A percentile compares a stretch with the other conserved stretches of the same genome.
Conservation (phyloP, 2,888 invertebrate genomes). For the Meghimatium bilineatum region DNA sequence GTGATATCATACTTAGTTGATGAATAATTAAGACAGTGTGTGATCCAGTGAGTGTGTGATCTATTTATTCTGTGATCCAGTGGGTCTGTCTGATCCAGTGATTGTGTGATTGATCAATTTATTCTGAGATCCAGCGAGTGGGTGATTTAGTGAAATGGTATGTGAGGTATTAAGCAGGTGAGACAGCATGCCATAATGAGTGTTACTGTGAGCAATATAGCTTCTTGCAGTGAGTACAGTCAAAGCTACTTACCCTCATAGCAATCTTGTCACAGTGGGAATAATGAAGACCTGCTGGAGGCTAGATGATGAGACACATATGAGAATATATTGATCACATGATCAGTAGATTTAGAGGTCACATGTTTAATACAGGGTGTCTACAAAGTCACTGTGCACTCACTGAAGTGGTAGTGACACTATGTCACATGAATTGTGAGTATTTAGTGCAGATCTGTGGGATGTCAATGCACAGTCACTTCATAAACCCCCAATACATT, state of each 20-base stretch:
- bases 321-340: not conserved
- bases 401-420: too few relatives aligned
- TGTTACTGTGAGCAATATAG: not conserved
- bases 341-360: too few relatives aligned
- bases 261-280: conserved; percentile 10
- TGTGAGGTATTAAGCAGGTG: not conserved
- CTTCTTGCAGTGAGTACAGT: too few relatives aligned
- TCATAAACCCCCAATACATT: too few relatives aligned
- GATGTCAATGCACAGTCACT: too few relatives aligned
- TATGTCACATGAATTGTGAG: too few relatives aligned
- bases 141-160: not conserved
- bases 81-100: not conserved
- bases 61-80: not conserved
- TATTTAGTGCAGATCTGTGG: too few relatives aligned
- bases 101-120: not conserved
- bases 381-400: too few relatives aligned
- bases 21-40: not conserved
- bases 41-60: not conserved
- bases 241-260: conserved; percentile 15
- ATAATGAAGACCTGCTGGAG: not conserved
- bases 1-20: not conserved
- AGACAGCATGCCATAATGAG: too few relatives aligned
- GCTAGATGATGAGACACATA: conserved; percentile 1
- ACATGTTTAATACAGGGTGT: not conserved
- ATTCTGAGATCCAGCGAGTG: not conserved